A percentile compares a stretch with the other conserved stretches of the same genome.
These are phyloP conservation scores for Heteromyza rotundicornis DNA, from an alignment of 2,888 invertebrate species.

Conservation along the genomic window DNA sequence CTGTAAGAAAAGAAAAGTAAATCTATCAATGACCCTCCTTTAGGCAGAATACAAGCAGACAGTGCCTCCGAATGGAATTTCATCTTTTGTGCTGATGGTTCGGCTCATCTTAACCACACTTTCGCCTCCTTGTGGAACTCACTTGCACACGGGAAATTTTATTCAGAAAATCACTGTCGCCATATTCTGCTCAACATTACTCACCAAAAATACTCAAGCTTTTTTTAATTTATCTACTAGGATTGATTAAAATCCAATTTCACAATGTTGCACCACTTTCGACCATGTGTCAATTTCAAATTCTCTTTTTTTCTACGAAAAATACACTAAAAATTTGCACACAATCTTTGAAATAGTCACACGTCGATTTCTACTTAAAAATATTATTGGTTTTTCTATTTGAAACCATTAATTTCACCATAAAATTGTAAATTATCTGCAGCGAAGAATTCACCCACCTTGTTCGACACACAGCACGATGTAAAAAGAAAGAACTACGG, in stretches of 20 bases:
- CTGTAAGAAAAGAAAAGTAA: conserved; percentile 27
- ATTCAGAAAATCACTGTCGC: conserved; percentile 16
- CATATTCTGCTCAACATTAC: conserved; percentile 24
- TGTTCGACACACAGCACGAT: conserved; percentile 36
- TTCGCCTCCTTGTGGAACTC: too few species aligned
- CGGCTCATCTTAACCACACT: conserved; percentile 14
- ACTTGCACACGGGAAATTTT: too few species aligned
- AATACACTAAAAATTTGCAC: too few species aligned
- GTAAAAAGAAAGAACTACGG: conserved; percentile 38
- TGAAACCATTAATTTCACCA: neutral
- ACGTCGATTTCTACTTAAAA: neutral
- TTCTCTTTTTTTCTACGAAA: too few species aligned
- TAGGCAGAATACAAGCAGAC: conserved; percentile 34
- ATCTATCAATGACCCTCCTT: conserved; percentile 36
- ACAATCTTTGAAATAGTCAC: neutral
- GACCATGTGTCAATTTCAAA: too few species aligned
- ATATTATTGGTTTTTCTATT: neutral
- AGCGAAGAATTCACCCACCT: conserved; percentile 35
- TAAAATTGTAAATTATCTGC: neutral
- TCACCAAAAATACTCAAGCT: conserved; percentile 28
- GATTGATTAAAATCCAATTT: too few species aligned
- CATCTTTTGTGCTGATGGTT: too few species aligned
- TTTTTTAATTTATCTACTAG: too few species aligned
- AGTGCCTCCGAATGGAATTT: conserved; percentile 14
- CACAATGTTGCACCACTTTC: too few species aligned